Conservation (phyloP, 2,888 invertebrate species). For the Deilephila elpenor region DNA sequence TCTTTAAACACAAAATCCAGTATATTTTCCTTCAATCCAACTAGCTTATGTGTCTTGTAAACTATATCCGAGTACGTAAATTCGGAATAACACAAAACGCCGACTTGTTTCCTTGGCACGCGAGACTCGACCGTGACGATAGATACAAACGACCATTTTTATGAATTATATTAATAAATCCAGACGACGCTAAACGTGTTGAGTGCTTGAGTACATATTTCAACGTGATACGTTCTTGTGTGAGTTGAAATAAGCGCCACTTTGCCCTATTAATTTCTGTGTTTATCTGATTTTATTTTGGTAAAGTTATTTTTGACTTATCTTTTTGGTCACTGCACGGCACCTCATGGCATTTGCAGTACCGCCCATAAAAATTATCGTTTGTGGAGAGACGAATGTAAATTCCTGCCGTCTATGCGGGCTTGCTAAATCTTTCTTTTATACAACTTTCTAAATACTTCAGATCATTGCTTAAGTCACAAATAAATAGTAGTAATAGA, state of each 20-base stretch:
- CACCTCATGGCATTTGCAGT: too few relatives aligned
- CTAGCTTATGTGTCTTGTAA: not conserved
- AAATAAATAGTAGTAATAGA: too few relatives aligned
- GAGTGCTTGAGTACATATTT: conserved; percentile 3
- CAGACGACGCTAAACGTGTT: conserved; percentile 3
- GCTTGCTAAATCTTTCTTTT: too few relatives aligned
- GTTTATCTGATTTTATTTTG: not conserved
- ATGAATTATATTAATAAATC: conserved; percentile 15
- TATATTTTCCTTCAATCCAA: not conserved
- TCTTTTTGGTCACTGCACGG: not conserved
- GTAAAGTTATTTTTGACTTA: not conserved
- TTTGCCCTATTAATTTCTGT: not conserved
- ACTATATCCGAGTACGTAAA: conserved; percentile 7
- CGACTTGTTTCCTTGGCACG: conserved; percentile 21
- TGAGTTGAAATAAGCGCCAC: not conserved
- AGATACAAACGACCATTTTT: conserved; percentile 9
- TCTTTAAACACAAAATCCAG: not conserved
- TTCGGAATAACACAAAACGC: conserved; percentile 2
- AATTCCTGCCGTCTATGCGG: too few relatives aligned
- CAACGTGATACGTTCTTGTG: not conserved
- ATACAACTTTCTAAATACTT: not conserved
- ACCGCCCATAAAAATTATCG: too few relatives aligned
- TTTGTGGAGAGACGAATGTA: too few relatives aligned
- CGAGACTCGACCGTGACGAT: not conserved
- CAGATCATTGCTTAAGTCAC: not conserved